A percentile compares a stretch with the other conserved stretches of the same genome.
Conservation (phyloP, 1,140 invertebrate species). For the Bombus impatiens region DNA sequence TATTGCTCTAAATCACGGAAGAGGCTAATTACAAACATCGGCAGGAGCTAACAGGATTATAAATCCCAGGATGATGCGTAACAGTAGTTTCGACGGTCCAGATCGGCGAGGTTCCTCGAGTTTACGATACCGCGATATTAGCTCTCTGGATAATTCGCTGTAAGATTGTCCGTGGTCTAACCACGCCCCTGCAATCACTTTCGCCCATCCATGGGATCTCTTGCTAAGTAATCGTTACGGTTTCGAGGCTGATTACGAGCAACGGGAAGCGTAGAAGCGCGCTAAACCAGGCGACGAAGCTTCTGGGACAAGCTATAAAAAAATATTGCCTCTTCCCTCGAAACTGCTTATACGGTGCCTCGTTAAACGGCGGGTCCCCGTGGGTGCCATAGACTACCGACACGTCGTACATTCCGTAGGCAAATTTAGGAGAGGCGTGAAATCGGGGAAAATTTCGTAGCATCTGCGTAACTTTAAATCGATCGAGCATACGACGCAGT, state of each 20-base stretch:
- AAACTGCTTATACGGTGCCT: conserved; percentile 24
- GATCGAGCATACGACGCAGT: neutral
- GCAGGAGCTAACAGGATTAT: conserved; percentile 46
- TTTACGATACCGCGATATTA: conserved; percentile 51
- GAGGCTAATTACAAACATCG: conserved; percentile 37
- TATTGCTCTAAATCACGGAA: neutral
- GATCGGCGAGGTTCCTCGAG: conserved; percentile 33
- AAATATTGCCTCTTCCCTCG: conserved; percentile 43
- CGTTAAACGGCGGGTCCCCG: conserved; percentile 38
- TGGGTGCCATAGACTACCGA: neutral
- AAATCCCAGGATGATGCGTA: conserved; percentile 22
- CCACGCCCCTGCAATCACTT: conserved; percentile 60
- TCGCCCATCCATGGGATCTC: conserved; percentile 24
- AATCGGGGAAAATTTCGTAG: neutral
- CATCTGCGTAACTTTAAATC: conserved; percentile 10
- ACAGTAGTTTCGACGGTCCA: neutral
- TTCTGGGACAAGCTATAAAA: conserved; percentile 32
- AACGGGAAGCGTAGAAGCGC: neutral
- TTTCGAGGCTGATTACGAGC: conserved; percentile 41
- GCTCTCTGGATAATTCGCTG: conserved; percentile 48
- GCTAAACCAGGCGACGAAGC: neutral
- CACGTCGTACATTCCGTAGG: neutral
- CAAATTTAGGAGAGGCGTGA: conserved; percentile 5
- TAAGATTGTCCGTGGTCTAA: conserved; percentile 50
- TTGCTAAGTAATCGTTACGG: conserved; percentile 62